These are phyloP conservation scores for Microctenopoma lineatum DNA, from an alignment of 2,797 vertebrate species.

Conservation along the genomic window DNA sequence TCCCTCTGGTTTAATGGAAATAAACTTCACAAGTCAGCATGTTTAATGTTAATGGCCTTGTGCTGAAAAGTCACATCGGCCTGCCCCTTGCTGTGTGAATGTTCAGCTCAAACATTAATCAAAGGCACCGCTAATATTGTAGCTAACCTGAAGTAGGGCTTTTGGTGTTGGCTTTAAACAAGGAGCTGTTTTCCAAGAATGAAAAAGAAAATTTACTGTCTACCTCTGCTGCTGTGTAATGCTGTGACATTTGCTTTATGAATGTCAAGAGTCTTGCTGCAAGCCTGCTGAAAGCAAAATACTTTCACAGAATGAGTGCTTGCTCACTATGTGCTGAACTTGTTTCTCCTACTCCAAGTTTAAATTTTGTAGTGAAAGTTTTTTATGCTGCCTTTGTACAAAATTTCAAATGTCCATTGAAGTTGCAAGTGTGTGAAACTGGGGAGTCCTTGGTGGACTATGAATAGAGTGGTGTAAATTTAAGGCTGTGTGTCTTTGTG, in stretches of 20 bases:
- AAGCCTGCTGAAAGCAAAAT: slow-evolving; percentile 55
- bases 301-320: slow-evolving; percentile 43
- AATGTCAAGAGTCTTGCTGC: slow-evolving; percentile 66
- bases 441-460: neutral
- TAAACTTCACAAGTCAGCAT: neutral
- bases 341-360: slow-evolving; percentile 30
- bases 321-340: slow-evolving; percentile 24
- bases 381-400: slow-evolving; percentile 7
- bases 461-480: slow-evolving; percentile 20
- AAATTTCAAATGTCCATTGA: slow-evolving; percentile 15
- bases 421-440: slow-evolving; percentile 14
- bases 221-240: slow-evolving; percentile 38
- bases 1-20: slow-evolving; percentile 8
- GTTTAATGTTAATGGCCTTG: slow-evolving; percentile 9
- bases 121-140: slow-evolving; percentile 12
- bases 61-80: neutral
- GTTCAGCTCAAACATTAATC: slow-evolving; percentile 9
- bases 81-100: neutral
- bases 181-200: slow-evolving; percentile 6
- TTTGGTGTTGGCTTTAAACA: slow-evolving; percentile 22
- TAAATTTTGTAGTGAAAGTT: slow-evolving; percentile 22
- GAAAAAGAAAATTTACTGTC: slow-evolving; percentile 15
- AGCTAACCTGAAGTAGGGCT: slow-evolving; percentile 6
- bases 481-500: slow-evolving; percentile 23
- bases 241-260: slow-evolving; percentile 62